Percentiles rank a stretch among this genome's conserved stretches.
These are phyloP conservation scores for Limnodromus scolopaceus DNA, from an alignment of 2,797 vertebrate species.

Conservation along the genomic window DNA sequence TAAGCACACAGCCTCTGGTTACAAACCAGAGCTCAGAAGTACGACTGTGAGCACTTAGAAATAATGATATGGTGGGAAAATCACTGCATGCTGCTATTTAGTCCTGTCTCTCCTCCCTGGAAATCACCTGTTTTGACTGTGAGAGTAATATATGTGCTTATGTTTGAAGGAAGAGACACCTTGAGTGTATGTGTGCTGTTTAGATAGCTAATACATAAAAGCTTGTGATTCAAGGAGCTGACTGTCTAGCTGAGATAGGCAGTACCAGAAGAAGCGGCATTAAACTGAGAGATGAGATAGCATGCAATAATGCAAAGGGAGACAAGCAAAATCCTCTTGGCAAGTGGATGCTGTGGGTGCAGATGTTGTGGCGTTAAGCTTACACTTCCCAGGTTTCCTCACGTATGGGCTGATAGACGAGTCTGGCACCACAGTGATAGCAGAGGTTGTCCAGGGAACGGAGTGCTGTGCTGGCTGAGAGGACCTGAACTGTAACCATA, in stretches of 20 bases:
- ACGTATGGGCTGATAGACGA: neutral
- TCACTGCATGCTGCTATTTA: neutral
- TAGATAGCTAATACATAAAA: constrained; percentile 46
- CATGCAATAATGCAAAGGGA: constrained; percentile 29
- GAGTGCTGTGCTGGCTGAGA: neutral
- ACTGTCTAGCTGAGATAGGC: constrained; percentile 46
- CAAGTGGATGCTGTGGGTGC: neutral
- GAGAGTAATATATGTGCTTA: neutral
- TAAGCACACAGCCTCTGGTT: neutral
- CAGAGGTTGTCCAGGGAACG: neutral
- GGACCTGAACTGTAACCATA: neutral
- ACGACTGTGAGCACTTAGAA: neutral
- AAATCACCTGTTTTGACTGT: constrained; percentile 21
- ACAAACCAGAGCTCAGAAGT: neutral
- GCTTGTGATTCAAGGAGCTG: constrained; percentile 7
- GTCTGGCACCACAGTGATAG: neutral
- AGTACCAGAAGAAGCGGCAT: constrained; percentile 9
- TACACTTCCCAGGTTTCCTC: neutral
- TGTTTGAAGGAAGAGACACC: constrained; percentile 35
- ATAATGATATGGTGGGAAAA: neutral
- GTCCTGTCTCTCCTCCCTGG: neutral
- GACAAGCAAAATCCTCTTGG: constrained; percentile 10
- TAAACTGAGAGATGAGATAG: constrained; percentile 53
- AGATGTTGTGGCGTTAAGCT: neutral
- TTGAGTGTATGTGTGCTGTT: constrained; percentile 12